These are phyloP conservation scores for Bacillus rossius DNA, from an alignment of 1,140 invertebrate genomes.

Conservation along the genomic window DNA sequence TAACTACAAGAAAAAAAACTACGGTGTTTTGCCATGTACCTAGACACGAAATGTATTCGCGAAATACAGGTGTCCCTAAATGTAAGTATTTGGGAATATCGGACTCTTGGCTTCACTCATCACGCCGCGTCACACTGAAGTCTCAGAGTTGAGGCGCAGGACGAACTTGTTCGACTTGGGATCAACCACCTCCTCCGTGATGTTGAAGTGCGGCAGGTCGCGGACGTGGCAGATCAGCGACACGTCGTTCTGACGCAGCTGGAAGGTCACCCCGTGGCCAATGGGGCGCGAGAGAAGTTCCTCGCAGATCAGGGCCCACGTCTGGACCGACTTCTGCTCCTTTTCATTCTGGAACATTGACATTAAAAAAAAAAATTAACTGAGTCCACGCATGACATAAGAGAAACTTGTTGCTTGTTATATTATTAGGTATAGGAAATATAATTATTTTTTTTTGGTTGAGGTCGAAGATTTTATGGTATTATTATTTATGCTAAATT, in stretches of 20 bases:
- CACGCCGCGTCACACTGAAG: conserved; percentile 72
- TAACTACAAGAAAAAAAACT: no score
- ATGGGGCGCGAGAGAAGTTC: conserved; percentile 81
- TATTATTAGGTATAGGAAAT: no score
- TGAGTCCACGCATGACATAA: neutral
- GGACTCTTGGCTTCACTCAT: no score
- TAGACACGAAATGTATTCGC: no score
- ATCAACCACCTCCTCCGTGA: conserved; percentile 93
- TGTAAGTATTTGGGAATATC: no score
- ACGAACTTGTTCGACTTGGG: conserved; percentile 95
- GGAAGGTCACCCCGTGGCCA: conserved; percentile 76
- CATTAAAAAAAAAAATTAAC: conserved; percentile 2
- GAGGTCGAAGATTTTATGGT: no score
- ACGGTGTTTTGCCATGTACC: no score
- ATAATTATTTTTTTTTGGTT: no score
- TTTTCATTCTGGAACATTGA: conserved; percentile 59
- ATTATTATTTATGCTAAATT: no score
- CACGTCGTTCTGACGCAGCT: conserved; percentile 89
- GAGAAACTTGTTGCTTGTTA: no score
- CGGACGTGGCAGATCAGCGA: conserved; percentile 83
- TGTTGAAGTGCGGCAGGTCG: conserved; percentile 84
- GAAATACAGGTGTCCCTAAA: no score
- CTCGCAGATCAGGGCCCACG: conserved; percentile 92
- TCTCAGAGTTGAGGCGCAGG: conserved; percentile 90
- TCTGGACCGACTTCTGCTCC: conserved; percentile 67